These are phyloP conservation scores for Alosa alosa DNA, from an alignment of 2,113 vertebrate genomes.

Conservation along the genomic window DNA sequence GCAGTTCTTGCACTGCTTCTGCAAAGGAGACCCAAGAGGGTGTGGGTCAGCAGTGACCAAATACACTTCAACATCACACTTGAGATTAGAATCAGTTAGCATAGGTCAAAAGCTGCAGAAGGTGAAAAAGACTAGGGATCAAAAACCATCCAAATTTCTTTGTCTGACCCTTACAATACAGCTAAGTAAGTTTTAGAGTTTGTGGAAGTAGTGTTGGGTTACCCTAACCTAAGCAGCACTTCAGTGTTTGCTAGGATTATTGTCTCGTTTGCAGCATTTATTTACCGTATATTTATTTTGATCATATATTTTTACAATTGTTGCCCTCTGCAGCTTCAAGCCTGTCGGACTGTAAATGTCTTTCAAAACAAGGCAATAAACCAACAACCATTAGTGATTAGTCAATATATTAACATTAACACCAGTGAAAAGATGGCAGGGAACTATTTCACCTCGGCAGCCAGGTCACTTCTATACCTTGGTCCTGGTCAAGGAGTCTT, in stretches of 20 bases:
- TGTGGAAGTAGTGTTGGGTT: neutral
- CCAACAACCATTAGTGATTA: neutral
- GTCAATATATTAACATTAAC: neutral
- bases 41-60: neutral
- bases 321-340: neutral
- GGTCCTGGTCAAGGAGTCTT: slow-evolving; percentile 64
- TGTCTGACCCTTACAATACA: neutral
- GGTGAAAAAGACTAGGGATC: neutral
- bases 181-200: neutral
- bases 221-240: neutral
- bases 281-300: neutral
- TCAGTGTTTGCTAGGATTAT: no score
- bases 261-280: no score
- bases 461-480: slow-evolving; percentile 70
- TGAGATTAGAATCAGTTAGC: neutral
- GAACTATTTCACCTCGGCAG: neutral
- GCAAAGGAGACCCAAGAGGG: slow-evolving; percentile 21
- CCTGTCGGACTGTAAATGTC: neutral
- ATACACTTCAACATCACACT: neutral
- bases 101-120: neutral
- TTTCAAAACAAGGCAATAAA: neutral
- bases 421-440: neutral
- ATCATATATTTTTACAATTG: neutral
- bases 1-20: slow-evolving; percentile 88
- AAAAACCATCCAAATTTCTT: neutral